Evolutionary conservation across 2,113 vertebrate genomes (phyloP).

Genomic region (Natator depressus): DNA sequence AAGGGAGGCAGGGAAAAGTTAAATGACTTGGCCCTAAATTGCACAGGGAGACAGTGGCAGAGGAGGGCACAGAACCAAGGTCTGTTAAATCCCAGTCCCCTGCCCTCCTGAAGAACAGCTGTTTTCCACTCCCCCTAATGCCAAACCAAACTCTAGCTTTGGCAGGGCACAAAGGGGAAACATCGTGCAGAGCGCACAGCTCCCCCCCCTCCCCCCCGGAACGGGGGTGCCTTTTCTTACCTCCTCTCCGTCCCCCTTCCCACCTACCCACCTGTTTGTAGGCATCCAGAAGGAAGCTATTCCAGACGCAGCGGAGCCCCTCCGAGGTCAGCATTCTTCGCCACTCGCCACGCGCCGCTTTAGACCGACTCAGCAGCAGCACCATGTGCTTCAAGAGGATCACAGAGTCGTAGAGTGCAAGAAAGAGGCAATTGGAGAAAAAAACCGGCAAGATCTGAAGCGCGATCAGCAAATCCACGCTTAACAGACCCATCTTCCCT

Average conservation of each 20-base stretch:
- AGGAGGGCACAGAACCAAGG: neutral
- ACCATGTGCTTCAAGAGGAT: constrained; percentile 93
- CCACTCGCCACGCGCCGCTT: constrained; percentile 86
- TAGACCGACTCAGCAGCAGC: constrained; percentile 87
- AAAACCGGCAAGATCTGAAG: constrained; percentile 97
- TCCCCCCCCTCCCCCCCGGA: neutral
- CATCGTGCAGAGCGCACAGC: fast-evolving
- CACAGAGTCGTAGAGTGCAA: constrained; percentile 96
- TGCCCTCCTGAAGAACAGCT: neutral
- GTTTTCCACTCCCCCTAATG: neutral
- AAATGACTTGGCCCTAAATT: neutral
- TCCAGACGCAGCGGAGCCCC: constrained; percentile 95
- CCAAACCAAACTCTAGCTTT: neutral
- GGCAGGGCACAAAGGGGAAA: fast-evolving
- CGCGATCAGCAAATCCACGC: constrained; percentile 93
- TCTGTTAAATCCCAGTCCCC: neutral
- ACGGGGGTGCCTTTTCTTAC: fast-evolving
- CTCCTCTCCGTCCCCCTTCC: neutral
- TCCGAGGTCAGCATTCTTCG: constrained; percentile 95
- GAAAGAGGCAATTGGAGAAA: constrained; percentile 98
- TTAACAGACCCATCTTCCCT: constrained; percentile 89
- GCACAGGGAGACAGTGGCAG: neutral
- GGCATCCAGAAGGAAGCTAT: constrained; percentile 95
- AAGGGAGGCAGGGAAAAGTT: neutral
- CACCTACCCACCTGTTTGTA: constrained; percentile 92